Evolutionary conservation across 2,888 invertebrate genomes (phyloP).

Genomic region (Timandra comae): DNA sequence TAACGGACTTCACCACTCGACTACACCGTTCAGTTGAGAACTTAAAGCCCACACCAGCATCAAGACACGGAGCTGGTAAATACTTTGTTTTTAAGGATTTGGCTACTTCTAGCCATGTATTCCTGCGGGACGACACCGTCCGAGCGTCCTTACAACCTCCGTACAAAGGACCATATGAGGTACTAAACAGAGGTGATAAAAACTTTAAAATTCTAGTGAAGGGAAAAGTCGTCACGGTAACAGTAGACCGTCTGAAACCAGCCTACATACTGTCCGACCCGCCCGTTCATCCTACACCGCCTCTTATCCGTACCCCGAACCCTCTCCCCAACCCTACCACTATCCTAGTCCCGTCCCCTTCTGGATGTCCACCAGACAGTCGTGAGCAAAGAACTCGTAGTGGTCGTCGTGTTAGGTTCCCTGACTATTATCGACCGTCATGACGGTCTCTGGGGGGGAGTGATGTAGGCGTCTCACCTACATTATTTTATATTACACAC

Average conservation of each 20-base stretch:
- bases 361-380: too few species aligned
- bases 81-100: slow-evolving; percentile 2
- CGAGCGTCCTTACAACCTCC: slow-evolving; percentile 10
- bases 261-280: slow-evolving; percentile 7
- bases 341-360: too few species aligned
- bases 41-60: slow-evolving; percentile 1
- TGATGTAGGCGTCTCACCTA: too few species aligned
- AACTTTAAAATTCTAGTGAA: background rate
- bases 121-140: slow-evolving; percentile 11
- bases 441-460: too few species aligned
- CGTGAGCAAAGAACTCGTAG: too few species aligned
- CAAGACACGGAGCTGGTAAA: background rate
- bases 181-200: slow-evolving; percentile 1
- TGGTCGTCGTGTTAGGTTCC: too few species aligned
- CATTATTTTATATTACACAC: too few species aligned
- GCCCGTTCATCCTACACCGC: too few species aligned
- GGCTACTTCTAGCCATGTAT: slow-evolving; percentile 4
- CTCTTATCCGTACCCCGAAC: too few species aligned
- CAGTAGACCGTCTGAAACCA: slow-evolving; percentile 22
- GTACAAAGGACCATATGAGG: slow-evolving; percentile 9
- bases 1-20: background rate
- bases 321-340: too few species aligned
- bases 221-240: background rate
- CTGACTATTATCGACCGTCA: too few species aligned
- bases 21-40: background rate